Base-by-base conservation (phyloP, 2,888 invertebrate species). In the Philonicus albiceps region DNA sequence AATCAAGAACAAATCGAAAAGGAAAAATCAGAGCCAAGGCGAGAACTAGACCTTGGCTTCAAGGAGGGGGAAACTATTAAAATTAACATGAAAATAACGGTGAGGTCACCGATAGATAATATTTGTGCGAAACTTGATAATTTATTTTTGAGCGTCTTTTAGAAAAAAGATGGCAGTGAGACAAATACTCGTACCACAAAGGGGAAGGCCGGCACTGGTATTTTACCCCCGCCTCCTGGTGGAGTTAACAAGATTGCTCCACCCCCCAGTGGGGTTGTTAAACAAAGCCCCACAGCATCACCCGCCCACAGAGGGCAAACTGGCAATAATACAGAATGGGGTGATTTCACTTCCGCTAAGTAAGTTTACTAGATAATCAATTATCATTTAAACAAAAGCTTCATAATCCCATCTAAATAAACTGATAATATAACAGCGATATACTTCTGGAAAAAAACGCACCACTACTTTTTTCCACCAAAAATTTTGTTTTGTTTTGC, bases 1-100 rank as follows among this genome's bases (percentile, higher is more conserved):
- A 96, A 96, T 92, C 95, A 95, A 88, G 95, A 96, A 91, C 95
- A 96, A 92, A 95, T 96, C 88, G 96, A 95, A 90, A 96, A 96
- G 90, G 97, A 97, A 91, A 95, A 96, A 90, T 94, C 95, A 90
- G 95, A 94, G 86, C 95, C 96, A 11, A 95, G 95, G 87, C 95
- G 95, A 89, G 96, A 97, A 90, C 93, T 99, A 72, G 99, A 99
- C 93, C 94, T 99, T 86, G 97, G 98, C 80, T 99, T 99, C 92
- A 99, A 99, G 91, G 99, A 99, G 91, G 99, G 99, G 27, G 98
- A 99, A 93, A 99, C 99, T 1, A 99, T 99, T 89, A 99, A 98
- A 93, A 98, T 99, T 88, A 99, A 99, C 91, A 98, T 99, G 96
- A 97, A 98, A 93, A 98, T 98, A 89, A 97, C 97, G 88, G 97